Conservation (phyloP, 2,888 invertebrate genomes). For the Penaeus monodon region DNA sequence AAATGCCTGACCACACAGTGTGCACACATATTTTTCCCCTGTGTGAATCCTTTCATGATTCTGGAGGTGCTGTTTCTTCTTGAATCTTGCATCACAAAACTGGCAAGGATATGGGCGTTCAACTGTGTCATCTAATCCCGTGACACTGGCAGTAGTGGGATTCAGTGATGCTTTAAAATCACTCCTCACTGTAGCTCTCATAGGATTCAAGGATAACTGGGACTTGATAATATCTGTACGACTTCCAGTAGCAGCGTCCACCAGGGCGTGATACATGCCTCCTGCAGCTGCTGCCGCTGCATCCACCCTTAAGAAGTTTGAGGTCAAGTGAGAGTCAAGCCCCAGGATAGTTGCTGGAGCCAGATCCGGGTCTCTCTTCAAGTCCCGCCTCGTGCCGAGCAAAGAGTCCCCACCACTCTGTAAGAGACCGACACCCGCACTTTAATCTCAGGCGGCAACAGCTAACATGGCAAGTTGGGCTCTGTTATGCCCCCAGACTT, state of each 20-base stretch:
- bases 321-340: slow-evolving; percentile 45
- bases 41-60: slow-evolving; percentile 65
- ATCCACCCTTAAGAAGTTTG: slow-evolving; percentile 51
- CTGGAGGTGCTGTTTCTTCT: slow-evolving; percentile 65
- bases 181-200: slow-evolving; percentile 7
- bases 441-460: slow-evolving; percentile 56
- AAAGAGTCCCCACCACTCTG: slow-evolving; percentile 56
- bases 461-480: not conserved
- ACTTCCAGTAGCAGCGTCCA: slow-evolving; percentile 39
- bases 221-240: slow-evolving; percentile 37
- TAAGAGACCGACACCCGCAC: slow-evolving; percentile 61
- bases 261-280: slow-evolving; percentile 51
- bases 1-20: slow-evolving; percentile 64
- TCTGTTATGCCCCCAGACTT: not conserved
- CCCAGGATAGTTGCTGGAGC: slow-evolving; percentile 38
- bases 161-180: slow-evolving; percentile 25
- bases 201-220: slow-evolving; percentile 19
- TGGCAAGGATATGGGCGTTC: slow-evolving; percentile 63
- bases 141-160: slow-evolving; percentile 2
- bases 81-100: slow-evolving; percentile 64
- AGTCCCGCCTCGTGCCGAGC: slow-evolving; percentile 49
- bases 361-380: slow-evolving; percentile 53
- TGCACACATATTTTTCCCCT: slow-evolving; percentile 64
- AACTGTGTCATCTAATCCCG: slow-evolving; percentile 38
- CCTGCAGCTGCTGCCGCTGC: slow-evolving; percentile 36